Conservation (phyloP, 92 coral and sea anemone genomes). For the Palythoa grandis region DNA sequence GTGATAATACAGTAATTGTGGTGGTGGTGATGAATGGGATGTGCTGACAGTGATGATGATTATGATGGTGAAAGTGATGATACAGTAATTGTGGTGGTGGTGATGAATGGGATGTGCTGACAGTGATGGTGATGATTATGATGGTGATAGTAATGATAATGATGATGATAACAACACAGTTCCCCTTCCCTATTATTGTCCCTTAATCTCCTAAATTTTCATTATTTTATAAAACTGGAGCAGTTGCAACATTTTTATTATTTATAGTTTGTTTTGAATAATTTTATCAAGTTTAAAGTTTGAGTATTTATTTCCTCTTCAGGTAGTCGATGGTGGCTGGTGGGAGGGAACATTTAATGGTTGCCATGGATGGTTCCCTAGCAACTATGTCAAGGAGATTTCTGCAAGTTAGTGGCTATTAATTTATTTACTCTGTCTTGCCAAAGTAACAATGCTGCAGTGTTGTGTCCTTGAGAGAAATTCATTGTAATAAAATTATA, state of each 20-base stretch:
- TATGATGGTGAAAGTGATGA: neutral
- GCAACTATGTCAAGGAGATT: constrained; percentile 94
- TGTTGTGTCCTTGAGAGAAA: too few relatives aligned
- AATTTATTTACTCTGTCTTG: neutral
- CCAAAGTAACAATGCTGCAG: neutral
- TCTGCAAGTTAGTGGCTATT: constrained; percentile 82
- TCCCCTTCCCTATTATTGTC: too few relatives aligned
- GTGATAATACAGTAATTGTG: neutral
- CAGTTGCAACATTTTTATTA: neutral
- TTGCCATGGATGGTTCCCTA: constrained; percentile 97
- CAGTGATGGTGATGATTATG: neutral
- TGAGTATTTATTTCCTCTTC: neutral
- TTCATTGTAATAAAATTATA: too few relatives aligned
- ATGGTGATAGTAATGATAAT: neutral
- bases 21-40: too few relatives aligned
- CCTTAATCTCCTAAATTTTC: neutral
- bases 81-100: too few relatives aligned
- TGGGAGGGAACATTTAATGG: constrained; percentile 99
- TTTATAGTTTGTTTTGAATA: neutral
- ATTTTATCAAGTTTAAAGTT: neutral
- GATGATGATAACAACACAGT: neutral
- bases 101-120: too few relatives aligned
- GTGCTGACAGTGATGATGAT: neutral
- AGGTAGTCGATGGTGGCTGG: constrained; percentile 99
- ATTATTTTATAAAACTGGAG: neutral